Evolutionary conservation across 2,113 vertebrate genomes (phyloP), one percentile per base, ranked within the genome.

Genomic region (Irena cyanogastra): DNA sequence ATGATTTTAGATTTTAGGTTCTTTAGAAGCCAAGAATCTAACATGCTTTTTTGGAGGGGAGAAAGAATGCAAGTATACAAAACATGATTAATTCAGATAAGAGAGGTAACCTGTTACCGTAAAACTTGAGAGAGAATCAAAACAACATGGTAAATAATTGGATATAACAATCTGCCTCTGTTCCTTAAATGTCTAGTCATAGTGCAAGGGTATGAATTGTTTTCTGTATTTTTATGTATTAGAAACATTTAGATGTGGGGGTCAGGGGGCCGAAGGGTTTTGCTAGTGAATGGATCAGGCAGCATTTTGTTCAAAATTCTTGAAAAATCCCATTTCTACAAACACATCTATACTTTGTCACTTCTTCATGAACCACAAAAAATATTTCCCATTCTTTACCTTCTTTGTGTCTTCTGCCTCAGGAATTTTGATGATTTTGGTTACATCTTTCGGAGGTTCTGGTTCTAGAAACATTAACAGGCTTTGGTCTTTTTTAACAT

Each of bases 361-460:
- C 8, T 49, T 60, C 17, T 64, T 79, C 24, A 79, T 33, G 20
- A 83, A 53, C 22, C n/a, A 63, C 12, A 54, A 76, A 79, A 63
- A 26, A 27, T 7, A 17, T 1, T 37, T 22, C 5, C 18, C 10
- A 41, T 44, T 69, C 33, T 95, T 97, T 95, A 98, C 97, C 97
- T 94, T 85, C 2, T 47, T 49, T 74, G 27, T 26, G 24, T 42
- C 66, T 78, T 94, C 81, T 66, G 68, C 30, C 8, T 4, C 35
- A 69, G 52, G 37, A 76, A 64, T 74, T 30, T 49, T 86, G 14
- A 39, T 91, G 16, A 63, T 52, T 74, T 69, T 77, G 8, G 30
- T 61, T 35, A 49, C 7, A 33, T 94, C 77, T 88, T 90, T 69
- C 5, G 24, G 10, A 52, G 60, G 57, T 47, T 93, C 82, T 41